A percentile compares a stretch with the other conserved stretches of the same genome.
These are phyloP conservation scores for Pseudorhiza aurosa DNA, from an alignment of 30 jellyfish, hydroid and myxozoan species.

Conservation along the genomic window DNA sequence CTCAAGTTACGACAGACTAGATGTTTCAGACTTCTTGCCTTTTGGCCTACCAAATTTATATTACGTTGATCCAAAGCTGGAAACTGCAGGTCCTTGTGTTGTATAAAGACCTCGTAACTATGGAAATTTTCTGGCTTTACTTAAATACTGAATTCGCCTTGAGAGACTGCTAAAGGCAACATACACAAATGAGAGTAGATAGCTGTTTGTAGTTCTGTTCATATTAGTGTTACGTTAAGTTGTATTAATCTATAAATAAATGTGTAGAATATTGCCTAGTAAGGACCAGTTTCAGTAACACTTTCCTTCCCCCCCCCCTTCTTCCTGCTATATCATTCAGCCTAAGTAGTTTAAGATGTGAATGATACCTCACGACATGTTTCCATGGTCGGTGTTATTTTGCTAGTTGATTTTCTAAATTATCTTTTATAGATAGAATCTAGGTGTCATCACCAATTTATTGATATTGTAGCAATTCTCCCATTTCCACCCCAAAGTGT, in stretches of 20 bases:
- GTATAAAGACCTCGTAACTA: too few species aligned
- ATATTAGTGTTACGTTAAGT: slow-evolving; percentile 22
- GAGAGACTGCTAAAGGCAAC: background rate
- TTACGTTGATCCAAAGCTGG: slow-evolving; percentile 78
- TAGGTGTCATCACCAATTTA: slow-evolving; percentile 7
- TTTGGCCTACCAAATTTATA: slow-evolving; percentile 69
- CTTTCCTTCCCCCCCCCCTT: background rate
- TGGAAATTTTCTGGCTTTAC: too few species aligned
- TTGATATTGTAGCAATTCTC: background rate
- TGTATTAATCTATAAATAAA: background rate
- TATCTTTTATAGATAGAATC: background rate
- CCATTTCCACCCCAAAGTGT: background rate
- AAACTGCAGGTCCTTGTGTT: slow-evolving; percentile 90
- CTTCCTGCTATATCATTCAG: background rate
- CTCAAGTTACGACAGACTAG: slow-evolving; percentile 65
- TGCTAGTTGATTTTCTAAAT: background rate
- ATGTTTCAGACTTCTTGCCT: slow-evolving; percentile 76
- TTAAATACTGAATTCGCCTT: background rate
- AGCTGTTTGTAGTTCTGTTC: slow-evolving; percentile 46
- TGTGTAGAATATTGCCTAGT: too few species aligned
- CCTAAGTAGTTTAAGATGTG: background rate
- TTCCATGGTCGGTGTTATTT: background rate
- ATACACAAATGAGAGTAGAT: too few species aligned
- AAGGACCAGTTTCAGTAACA: too few species aligned
- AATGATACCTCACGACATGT: background rate